Evolutionary conservation across 2,888 invertebrate species (phyloP), one percentile per base, ranked within the genome.

Genomic region (Sarcophaga subvicina): DNA sequence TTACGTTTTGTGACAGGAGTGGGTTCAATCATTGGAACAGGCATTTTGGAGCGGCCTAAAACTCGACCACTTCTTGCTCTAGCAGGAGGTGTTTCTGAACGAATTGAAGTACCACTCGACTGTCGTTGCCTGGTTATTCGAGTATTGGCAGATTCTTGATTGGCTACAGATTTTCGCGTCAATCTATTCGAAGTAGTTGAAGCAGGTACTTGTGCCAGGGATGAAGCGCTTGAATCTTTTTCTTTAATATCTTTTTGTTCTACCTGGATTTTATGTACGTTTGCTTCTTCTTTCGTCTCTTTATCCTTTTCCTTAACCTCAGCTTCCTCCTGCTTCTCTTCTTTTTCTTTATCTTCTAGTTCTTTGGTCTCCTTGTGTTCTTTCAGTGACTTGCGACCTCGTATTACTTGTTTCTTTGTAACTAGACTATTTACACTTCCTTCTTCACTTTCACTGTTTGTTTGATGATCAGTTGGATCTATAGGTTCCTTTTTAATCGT

Each of bases 121-220:
- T 89, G 89, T 12, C 90, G 91, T 69, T 92, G 92, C 64, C 93
- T 90, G 10, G 93, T 93, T 20, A 93, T 88, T 14, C 92, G 91
- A 0, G 92, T 92, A 59, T 90, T 92, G 4, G 67, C 62, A 2
- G 89, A 90, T 81, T 91, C 90, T 84, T 92, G 91, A 87, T 91
- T 90, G 25, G 91, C 92, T 12, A 91, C 89, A 0, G 93, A 89
- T 70, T 93, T 93, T 64, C 93, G 92, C 11, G 93, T 93, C 11
- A 91, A 89, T n/a, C 93, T 90, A 77, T 92, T 93, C 66, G 90
- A 90, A 59, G 78, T 67, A 11, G 80, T 69, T 6, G 66, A 37
- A 8, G 89, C 45, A 4, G 84, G 60, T 37, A 10, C 8, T 22
- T 89, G 84, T 69, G 69, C 71, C 37, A 69, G 12, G 60, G 87